Percentiles rank a stretch among this genome's conserved stretches.
These are phyloP conservation scores for Serilophus lunatus DNA, from an alignment of 2,113 vertebrate genomes.

Conservation along the genomic window DNA sequence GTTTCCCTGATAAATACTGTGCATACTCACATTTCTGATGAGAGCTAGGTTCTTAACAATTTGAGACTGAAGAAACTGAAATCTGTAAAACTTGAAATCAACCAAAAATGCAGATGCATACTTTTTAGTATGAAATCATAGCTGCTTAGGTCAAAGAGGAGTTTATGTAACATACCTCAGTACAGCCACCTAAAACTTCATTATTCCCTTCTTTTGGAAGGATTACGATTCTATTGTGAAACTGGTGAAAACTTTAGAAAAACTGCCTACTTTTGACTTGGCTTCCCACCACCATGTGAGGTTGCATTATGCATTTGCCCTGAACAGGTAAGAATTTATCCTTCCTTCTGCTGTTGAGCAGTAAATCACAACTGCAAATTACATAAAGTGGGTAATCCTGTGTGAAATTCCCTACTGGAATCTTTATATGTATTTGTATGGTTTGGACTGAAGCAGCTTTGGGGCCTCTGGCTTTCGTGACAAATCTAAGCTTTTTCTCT, in stretches of 20 bases:
- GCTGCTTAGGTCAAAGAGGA: not conserved
- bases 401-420: not conserved
- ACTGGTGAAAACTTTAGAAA: constrained; percentile 94
- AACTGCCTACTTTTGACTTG: constrained; percentile 94
- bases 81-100: not conserved
- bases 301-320: constrained; percentile 95
- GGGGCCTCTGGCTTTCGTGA: not conserved
- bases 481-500: not conserved
- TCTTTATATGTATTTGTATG: not conserved
- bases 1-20: not conserved
- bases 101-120: not conserved
- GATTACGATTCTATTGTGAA: constrained; percentile 97
- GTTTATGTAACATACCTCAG: not conserved
- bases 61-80: not conserved
- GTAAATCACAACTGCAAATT: not conserved
- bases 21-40: not conserved
- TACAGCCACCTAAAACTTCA: not conserved
- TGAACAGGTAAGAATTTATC: constrained; percentile 85
- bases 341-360: not conserved
- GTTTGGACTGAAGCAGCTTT: not conserved
- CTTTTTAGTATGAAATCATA: not conserved
- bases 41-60: not conserved
- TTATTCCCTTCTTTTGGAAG: constrained; percentile 71
- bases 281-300: constrained; percentile 92
- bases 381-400: not conserved